Base-by-base conservation (phyloP, 1,140 invertebrate genomes). In the Amphibalanus amphitrite region DNA sequence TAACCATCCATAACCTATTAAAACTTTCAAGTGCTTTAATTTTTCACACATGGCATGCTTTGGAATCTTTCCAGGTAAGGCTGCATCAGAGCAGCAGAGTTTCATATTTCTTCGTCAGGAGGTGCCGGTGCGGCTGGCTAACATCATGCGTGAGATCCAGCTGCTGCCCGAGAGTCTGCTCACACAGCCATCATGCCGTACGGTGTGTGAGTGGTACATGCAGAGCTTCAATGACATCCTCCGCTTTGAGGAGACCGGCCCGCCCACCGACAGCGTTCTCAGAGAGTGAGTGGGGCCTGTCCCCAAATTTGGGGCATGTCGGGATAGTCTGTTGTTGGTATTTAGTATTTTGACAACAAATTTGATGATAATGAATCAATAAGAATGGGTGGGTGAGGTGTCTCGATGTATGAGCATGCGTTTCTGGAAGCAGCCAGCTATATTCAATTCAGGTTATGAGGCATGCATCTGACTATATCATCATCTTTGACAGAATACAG, bases 91-190 rank as follows among this genome's bases (percentile, higher is more conserved):
- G 79, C 86, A 88, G 74, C 91, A 91, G 78, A 95, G 92, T 0
- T 97, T 89, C 78, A 84, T 92, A 74, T 98, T 98, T 79, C 83
- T 98, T n/a, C 85, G 93, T 67, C 94, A 97, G 80, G 95, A 98
- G 82, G 80, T 98, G 69, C 95, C 95, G 1, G 95, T 98, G 1
- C 85, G 95, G 69, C 82, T 98, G 75, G 94, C 95, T 13, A 97
- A 98, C 79, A 98, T 98, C 74, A 98, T 98, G 93, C 95, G 97
- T 80, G 95, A 98, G 82, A 95, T 98, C 77, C 90, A 93, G 68
- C 80, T 97, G 30, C 81, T 98, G 25, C 96, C 96, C 0, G 90
- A 93, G 71, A 90, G 91, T 77, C 83, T 98, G 13, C 82, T 95
- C 1, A 83, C 86, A 72, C 95, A 93, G 86, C 92, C 92, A 0